Evolutionary conservation across 2,888 invertebrate species (phyloP).

Genomic region (Drosophila siamana): DNA sequence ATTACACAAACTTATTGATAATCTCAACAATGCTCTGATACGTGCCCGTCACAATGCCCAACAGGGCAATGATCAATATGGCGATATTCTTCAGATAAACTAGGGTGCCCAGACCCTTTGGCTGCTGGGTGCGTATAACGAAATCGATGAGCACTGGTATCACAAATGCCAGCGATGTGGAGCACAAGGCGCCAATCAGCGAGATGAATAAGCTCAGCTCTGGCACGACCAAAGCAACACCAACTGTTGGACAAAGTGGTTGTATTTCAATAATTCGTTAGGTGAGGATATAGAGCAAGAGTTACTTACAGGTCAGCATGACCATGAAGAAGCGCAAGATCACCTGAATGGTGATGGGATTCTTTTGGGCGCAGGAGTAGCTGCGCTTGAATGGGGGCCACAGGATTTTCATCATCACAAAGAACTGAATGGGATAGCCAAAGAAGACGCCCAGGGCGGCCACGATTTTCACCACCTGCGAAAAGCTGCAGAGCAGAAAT

Average conservation of each 20-base stretch:
- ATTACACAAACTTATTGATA: slow-evolving; percentile 72
- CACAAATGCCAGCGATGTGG: slow-evolving; percentile 93
- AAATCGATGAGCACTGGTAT: slow-evolving; percentile 95
- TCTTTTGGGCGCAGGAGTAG: slow-evolving; percentile 86
- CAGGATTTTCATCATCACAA: slow-evolving; percentile 95
- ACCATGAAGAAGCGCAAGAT: slow-evolving; percentile 90
- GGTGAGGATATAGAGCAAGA: neutral
- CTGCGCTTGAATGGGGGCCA: slow-evolving; percentile 90
- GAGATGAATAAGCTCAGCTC: slow-evolving; percentile 95
- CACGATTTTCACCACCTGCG: slow-evolving; percentile 92
- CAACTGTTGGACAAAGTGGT: slow-evolving; percentile 86
- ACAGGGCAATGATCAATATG: slow-evolving; percentile 89
- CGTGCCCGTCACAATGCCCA: slow-evolving; percentile 91
- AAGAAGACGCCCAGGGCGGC: slow-evolving; percentile 95
- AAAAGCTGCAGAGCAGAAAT: slow-evolving; percentile 88
- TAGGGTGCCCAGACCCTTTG: slow-evolving; percentile 86
- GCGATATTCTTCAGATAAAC: slow-evolving; percentile 87
- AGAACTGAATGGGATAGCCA: slow-evolving; percentile 98
- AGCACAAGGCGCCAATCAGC: slow-evolving; percentile 95
- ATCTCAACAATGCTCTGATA: slow-evolving; percentile 90
- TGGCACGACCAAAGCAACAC: slow-evolving; percentile 93
- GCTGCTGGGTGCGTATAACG: slow-evolving; percentile 88
- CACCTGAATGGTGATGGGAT: slow-evolving; percentile 89
- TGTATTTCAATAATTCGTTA: neutral
- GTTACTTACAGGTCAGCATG: slow-evolving; percentile 92